Percentiles rank a stretch among this genome's conserved stretches.
phyloP scores from a whole-genome alignment of 1,140 invertebrate genomes.

The Lucilia sericata region DNA sequence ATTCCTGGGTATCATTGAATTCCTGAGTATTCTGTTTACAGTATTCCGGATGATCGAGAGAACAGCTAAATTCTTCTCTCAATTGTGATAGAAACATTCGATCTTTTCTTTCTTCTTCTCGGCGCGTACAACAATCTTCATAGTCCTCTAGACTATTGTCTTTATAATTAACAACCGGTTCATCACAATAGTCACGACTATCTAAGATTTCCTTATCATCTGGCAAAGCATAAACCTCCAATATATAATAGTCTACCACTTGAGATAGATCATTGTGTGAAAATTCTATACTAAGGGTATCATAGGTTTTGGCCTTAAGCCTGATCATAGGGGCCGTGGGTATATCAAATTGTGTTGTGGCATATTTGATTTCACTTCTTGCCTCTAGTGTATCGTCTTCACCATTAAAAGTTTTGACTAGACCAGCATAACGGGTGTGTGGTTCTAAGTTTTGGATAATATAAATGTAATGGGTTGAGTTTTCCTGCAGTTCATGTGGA shows the following conservation, averaged over 20 bases:
- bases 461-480: slow-evolving; percentile 56
- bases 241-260: slow-evolving; percentile 30
- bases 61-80: slow-evolving; percentile 53
- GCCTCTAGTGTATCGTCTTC: slow-evolving; percentile 52
- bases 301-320: slow-evolving; percentile 53
- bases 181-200: slow-evolving; percentile 56
- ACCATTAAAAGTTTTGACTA: slow-evolving; percentile 58
- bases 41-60: slow-evolving; percentile 50
- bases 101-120: slow-evolving; percentile 54
- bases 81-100: slow-evolving; percentile 52
- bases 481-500: slow-evolving; percentile 53
- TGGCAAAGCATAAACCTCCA: slow-evolving; percentile 52
- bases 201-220: slow-evolving; percentile 55
- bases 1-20: background rate
- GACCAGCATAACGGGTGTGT: slow-evolving; percentile 54
- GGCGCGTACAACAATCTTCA: slow-evolving; percentile 57
- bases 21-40: background rate
- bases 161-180: slow-evolving; percentile 50
- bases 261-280: background rate
- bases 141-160: slow-evolving; percentile 53
- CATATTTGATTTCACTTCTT: slow-evolving; percentile 58
- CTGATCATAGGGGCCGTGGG: slow-evolving; percentile 52
- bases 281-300: slow-evolving; percentile 50
- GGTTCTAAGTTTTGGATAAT: slow-evolving; percentile 50
- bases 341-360: slow-evolving; percentile 55